Conservation (phyloP, 2,797 vertebrate species). For the Amblyraja radiata region DNA sequence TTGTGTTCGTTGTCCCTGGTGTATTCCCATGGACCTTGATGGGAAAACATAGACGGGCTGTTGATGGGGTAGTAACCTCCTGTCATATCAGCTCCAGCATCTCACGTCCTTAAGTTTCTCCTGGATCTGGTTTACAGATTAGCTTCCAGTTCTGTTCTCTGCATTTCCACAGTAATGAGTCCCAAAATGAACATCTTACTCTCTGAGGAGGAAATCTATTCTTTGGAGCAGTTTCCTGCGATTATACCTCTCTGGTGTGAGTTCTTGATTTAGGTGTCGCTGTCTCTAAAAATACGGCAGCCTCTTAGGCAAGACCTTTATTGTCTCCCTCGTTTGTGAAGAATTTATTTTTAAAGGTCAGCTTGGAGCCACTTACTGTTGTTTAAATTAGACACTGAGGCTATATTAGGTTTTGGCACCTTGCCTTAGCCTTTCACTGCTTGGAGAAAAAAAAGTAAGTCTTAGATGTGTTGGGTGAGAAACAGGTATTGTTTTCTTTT, state of each 20-base stretch:
- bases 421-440: constrained; percentile 67
- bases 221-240: constrained; percentile 65
- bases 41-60: background rate
- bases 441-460: constrained; percentile 64
- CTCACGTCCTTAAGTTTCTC: constrained; percentile 15
- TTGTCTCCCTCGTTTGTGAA: constrained; percentile 73
- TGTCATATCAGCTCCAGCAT: constrained; percentile 14
- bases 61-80: background rate
- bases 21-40: constrained; percentile 8
- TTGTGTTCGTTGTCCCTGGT: background rate
- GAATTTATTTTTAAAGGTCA: constrained; percentile 63
- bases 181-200: constrained; percentile 41
- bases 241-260: constrained; percentile 68
- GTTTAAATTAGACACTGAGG: constrained; percentile 68
- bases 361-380: constrained; percentile 64
- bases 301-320: constrained; percentile 72
- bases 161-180: constrained; percentile 8
- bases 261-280: constrained; percentile 68
- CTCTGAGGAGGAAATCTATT: constrained; percentile 65
- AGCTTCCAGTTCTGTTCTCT: constrained; percentile 5
- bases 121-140: constrained; percentile 6
- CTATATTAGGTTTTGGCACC: constrained; percentile 63
- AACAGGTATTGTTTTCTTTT: constrained; percentile 46
- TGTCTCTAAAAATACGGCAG: constrained; percentile 69
- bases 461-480: constrained; percentile 50